Base-by-base conservation (phyloP, 2,113 vertebrate genomes). In the Ammodramus savannarum region DNA sequence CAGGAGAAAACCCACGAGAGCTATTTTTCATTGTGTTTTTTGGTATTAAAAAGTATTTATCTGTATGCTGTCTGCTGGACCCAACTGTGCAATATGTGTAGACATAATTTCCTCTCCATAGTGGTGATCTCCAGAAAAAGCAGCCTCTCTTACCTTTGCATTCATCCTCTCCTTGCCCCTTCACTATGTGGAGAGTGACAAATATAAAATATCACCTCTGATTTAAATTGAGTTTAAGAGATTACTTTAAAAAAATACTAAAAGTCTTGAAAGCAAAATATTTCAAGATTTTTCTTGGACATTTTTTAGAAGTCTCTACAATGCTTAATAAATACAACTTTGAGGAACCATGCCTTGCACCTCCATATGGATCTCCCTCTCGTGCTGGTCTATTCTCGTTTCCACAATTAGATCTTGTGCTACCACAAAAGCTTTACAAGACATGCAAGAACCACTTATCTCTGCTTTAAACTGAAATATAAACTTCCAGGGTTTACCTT, bases 41-140 rank as follows among this genome's bases (percentile, higher is more conserved):
- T 65, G 52, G 82, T 49, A 75, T 87, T 87, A 58, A 80, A 76
- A 92, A 69, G 25, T 31, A 89, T 90, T 83, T 94, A 86, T 75
- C 32, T 49, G 5, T 67, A 41, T 59, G 38, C 8, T 91, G 27
- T 25, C 61, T 74, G 34, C 34, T 67, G 63, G 34, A 93, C 36
- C 14, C 74, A 41, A 61, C 27, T 7, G 20, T 94, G 68, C 54
- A 87, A 31, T 49, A n/a, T 34, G 49, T 80, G 55, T 62, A 63
- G 66, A 80, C 58, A 54, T 51, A 80, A 38, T 43, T 65, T 54
- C 19, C 17, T 67, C 77, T 76, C 68, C 21, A 13, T 11, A 48
- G 54, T 55, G 71, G 20, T 75, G 34, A 93, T 66, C n/a, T 71
- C 78, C 41, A 52, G 52, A 63, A 74, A 72, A 71, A 80, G 10